Conservation (phyloP, 2,888 invertebrate species). For the Conus canariensis region DNA sequence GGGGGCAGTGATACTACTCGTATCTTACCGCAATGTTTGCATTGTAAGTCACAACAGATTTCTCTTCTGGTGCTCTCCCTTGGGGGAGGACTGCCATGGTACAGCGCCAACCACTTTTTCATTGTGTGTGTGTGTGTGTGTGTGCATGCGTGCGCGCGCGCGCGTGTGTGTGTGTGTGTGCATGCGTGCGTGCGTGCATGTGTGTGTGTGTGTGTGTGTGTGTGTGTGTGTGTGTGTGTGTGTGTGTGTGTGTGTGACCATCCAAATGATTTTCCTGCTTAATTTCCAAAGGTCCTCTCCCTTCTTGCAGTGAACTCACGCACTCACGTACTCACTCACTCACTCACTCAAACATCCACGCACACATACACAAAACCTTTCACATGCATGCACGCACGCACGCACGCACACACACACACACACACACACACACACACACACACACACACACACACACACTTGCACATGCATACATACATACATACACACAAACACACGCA, state of each 20-base stretch:
- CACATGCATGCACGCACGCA: background rate
- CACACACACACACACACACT: constrained; percentile 14
- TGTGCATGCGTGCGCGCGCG: background rate
- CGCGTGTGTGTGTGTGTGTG: constrained; percentile 8
- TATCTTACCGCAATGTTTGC: too few relatives aligned
- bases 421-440: background rate
- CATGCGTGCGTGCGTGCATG: background rate
- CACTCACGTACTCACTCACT: background rate
- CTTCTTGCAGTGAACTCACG: background rate
- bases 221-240: background rate
- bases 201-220: background rate
- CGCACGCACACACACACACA: background rate
- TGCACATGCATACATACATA: background rate
- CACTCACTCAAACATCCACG: background rate
- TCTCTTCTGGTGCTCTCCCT: too few relatives aligned
- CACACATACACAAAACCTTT: background rate
- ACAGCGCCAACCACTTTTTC: too few relatives aligned
- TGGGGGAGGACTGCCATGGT: too few relatives aligned
- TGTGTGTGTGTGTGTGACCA: background rate
- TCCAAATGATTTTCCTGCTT: background rate
- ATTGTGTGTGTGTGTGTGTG: background rate
- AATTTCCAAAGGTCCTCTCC: too few relatives aligned
- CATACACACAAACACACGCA: background rate
- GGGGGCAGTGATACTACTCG: too few relatives aligned
- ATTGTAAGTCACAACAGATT: too few relatives aligned